Evolutionary conservation across 2,888 invertebrate genomes (phyloP).

Genomic region (Eretmocerus hayati): DNA sequence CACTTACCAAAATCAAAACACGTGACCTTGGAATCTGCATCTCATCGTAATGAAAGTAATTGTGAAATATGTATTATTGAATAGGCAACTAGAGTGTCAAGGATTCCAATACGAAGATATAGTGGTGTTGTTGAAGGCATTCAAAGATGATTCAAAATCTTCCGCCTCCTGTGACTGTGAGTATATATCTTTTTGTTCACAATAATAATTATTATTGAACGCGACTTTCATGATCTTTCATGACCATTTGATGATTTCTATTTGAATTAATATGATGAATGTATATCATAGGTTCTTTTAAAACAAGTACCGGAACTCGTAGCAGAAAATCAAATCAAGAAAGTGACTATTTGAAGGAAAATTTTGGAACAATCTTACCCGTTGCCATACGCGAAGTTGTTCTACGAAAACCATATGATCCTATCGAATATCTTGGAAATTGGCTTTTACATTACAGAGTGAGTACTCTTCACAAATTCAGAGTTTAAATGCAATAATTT

Average conservation of each 20-base stretch:
- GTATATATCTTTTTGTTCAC: no score
- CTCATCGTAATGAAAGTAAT: no score
- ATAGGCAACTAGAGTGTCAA: not conserved
- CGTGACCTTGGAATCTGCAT: no score
- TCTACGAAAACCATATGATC: conserved; percentile 32
- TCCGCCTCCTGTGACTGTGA: conserved; percentile 9
- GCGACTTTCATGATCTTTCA: not conserved
- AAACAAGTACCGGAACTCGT: not conserved
- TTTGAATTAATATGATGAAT: not conserved
- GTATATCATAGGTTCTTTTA: conserved; percentile 1
- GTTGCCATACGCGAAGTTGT: conserved; percentile 32
- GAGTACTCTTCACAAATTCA: no score
- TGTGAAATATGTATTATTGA: not conserved
- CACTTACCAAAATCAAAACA: no score
- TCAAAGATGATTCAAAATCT: not conserved
- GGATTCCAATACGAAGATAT: conserved; percentile 3
- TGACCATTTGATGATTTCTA: not conserved
- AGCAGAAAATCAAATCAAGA: not conserved
- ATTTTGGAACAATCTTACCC: conserved; percentile 25
- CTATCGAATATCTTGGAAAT: conserved; percentile 37
- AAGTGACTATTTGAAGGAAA: conserved; percentile 24
- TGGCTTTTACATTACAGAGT: conserved; percentile 37
- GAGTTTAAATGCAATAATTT: no score
- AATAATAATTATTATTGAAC: not conserved
- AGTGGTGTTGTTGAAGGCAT: not conserved